A percentile compares a stretch with the other conserved stretches of the same genome.
These are phyloP conservation scores for Dreissena polymorpha DNA, from an alignment of 1,140 invertebrate genomes.

Conservation along the genomic window DNA sequence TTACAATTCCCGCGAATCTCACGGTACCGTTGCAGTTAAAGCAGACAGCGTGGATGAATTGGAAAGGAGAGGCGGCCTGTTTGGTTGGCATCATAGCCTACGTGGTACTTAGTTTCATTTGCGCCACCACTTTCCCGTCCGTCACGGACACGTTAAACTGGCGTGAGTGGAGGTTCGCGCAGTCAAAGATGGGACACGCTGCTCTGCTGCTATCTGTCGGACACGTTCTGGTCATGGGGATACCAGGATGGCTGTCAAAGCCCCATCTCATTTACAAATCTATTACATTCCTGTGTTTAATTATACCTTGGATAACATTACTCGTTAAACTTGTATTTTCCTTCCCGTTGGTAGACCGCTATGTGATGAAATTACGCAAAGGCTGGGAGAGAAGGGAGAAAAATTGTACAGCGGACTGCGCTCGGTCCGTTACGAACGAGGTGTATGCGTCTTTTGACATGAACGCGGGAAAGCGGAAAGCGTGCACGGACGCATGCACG, in stretches of 20 bases:
- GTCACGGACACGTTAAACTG: slow-evolving; percentile 72
- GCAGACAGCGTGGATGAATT: slow-evolving; percentile 66
- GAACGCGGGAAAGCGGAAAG: background rate
- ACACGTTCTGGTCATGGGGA: slow-evolving; percentile 71
- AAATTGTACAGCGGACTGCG: slow-evolving; percentile 57
- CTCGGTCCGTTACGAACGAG: slow-evolving; percentile 6
- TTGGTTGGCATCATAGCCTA: slow-evolving; percentile 71
- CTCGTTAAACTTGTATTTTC: slow-evolving; percentile 65
- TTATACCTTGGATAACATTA: slow-evolving; percentile 68
- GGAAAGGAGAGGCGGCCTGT: slow-evolving; percentile 72
- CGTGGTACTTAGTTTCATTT: slow-evolving; percentile 67
- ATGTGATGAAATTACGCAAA: slow-evolving; percentile 64
- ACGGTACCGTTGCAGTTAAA: slow-evolving; percentile 52
- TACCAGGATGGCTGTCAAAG: slow-evolving; percentile 65
- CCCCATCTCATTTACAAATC: slow-evolving; percentile 56
- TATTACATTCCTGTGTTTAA: slow-evolving; percentile 69
- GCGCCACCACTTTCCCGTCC: slow-evolving; percentile 71
- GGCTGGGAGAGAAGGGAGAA: slow-evolving; percentile 66
- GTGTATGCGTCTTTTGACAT: slow-evolving; percentile 22
- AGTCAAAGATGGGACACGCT: slow-evolving; percentile 71
- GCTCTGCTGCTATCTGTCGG: slow-evolving; percentile 65
- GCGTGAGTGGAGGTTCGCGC: slow-evolving; percentile 75
- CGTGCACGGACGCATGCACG: background rate
- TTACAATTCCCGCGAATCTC: slow-evolving; percentile 62
- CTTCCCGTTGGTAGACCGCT: slow-evolving; percentile 62